These are phyloP conservation scores for Catharus minimus DNA, from an alignment of 2,113 vertebrate genomes.

Conservation along the genomic window DNA sequence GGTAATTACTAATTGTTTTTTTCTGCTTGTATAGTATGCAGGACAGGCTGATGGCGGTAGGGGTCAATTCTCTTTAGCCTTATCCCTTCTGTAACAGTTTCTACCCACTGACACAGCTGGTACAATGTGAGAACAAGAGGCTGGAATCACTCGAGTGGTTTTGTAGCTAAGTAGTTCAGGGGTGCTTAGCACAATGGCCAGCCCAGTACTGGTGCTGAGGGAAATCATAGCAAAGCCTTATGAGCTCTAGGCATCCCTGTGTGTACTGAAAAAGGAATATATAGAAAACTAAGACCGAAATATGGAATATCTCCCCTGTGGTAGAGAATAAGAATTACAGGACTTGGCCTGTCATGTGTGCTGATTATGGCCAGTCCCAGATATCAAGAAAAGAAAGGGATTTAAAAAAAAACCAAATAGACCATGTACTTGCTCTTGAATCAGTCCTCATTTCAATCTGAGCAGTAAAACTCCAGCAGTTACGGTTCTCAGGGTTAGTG, in stretches of 20 bases:
- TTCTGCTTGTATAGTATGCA: neutral
- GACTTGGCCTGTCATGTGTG: neutral
- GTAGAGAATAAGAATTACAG: neutral
- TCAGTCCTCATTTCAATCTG: neutral
- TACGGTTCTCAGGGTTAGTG: neutral
- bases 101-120: neutral
- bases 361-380: neutral
- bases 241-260: neutral
- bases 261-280: neutral
- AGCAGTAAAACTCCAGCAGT: neutral
- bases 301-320: neutral
- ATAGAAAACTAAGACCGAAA: neutral
- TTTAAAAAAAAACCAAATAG: neutral
- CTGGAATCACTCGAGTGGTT: neutral
- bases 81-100: neutral
- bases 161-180: neutral
- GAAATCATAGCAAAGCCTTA: neutral
- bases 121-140: neutral
- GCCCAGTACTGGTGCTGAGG: neutral
- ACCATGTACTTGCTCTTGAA: neutral
- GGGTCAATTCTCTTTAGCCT: neutral
- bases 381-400: neutral
- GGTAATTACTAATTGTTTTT: neutral
- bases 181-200: neutral
- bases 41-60: neutral